Conservation (phyloP, 53 echinoderm and acorn worm species). For the Patiria pectinifera region DNA sequence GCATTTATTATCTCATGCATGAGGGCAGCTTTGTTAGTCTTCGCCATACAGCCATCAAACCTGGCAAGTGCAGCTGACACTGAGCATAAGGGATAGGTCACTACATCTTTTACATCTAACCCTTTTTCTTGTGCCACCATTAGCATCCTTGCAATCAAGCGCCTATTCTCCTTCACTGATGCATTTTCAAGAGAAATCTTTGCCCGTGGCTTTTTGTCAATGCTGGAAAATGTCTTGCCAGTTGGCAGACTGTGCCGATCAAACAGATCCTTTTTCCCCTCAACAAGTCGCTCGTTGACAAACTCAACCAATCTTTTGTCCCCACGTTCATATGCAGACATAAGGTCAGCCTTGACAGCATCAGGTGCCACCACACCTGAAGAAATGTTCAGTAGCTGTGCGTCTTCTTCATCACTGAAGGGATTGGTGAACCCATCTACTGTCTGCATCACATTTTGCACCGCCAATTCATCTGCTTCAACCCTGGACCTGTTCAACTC, state of each 20-base stretch:
- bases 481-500: not conserved
- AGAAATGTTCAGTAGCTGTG: conserved; percentile 67
- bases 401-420: conserved; percentile 49
- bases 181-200: conserved; percentile 63
- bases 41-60: conserved; percentile 58
- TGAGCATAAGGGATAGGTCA: conserved; percentile 60
- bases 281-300: conserved; percentile 44
- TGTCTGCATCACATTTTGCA: conserved; percentile 42
- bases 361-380: conserved; percentile 62
- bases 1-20: conserved; percentile 53
- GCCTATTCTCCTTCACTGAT: conserved; percentile 62
- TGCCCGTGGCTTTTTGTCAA: conserved; percentile 51
- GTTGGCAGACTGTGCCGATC: conserved; percentile 60
- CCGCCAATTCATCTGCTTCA: conserved; percentile 24
- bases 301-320: conserved; percentile 55
- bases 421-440: conserved; percentile 46
- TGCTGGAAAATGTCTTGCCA: conserved; percentile 61
- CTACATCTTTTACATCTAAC: conserved; percentile 62
- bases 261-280: conserved; percentile 55
- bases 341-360: conserved; percentile 40
- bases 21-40: conserved; percentile 70
- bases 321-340: conserved; percentile 46
- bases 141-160: conserved; percentile 65
- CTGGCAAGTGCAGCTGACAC: conserved; percentile 61
- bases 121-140: conserved; percentile 62